These are phyloP conservation scores for Linnaemya vulpina DNA, from an alignment of 2,888 invertebrate species.

Conservation along the genomic window DNA sequence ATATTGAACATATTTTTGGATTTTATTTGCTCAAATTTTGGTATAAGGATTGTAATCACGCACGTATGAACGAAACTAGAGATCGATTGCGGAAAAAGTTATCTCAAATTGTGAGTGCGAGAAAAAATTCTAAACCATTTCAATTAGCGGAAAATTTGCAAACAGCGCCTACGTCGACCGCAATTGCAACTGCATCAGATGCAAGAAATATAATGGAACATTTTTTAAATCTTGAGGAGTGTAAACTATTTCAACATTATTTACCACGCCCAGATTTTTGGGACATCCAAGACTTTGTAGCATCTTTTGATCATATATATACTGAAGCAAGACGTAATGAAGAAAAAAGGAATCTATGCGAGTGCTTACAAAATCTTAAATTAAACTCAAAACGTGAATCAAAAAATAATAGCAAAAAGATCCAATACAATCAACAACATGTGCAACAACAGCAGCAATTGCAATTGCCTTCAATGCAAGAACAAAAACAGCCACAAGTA, in stretches of 20 bases:
- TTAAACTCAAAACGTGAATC: slow-evolving; percentile 56
- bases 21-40: not conserved
- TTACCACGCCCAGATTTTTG: slow-evolving; percentile 61
- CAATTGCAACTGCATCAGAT: slow-evolving; percentile 13
- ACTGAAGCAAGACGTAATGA: slow-evolving; percentile 55
- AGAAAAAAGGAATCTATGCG: slow-evolving; percentile 58
- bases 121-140: slow-evolving; percentile 77
- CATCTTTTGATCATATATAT: slow-evolving; percentile 64
- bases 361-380: slow-evolving; percentile 67
- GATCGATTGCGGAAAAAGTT: slow-evolving; percentile 82
- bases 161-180: slow-evolving; percentile 71
- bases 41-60: slow-evolving; percentile 81
- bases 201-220: slow-evolving; percentile 60
- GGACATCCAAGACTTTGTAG: slow-evolving; percentile 60
- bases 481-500: slow-evolving; percentile 6
- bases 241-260: slow-evolving; percentile 64
- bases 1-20: not conserved
- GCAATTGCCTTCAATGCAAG: not conserved
- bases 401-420: slow-evolving; percentile 44
- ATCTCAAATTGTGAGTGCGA: slow-evolving; percentile 80
- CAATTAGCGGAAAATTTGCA: slow-evolving; percentile 61
- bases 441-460: not conserved
- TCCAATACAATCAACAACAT: slow-evolving; percentile 28
- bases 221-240: slow-evolving; percentile 58
- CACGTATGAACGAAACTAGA: slow-evolving; percentile 82